phyloP scores from a whole-genome alignment of 2,797 vertebrate genomes.

The Apogon talboti region DNA sequence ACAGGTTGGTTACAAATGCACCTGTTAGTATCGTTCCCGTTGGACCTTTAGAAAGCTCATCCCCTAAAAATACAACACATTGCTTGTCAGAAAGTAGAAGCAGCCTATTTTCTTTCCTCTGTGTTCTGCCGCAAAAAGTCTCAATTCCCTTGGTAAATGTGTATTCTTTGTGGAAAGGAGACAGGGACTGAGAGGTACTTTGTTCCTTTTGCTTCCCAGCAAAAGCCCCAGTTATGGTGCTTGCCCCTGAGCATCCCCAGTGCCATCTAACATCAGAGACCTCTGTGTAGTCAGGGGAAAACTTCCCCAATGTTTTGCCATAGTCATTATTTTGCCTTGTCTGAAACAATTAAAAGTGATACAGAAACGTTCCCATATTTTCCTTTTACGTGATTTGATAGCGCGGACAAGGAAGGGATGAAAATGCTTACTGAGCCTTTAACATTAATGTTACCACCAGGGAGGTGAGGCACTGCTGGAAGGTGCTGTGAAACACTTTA shows the following conservation, averaged over 20 bases:
- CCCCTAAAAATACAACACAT: slow-evolving; percentile 49
- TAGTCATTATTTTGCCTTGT: slow-evolving; percentile 18
- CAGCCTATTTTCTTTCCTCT: slow-evolving; percentile 41
- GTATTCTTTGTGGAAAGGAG: slow-evolving; percentile 28
- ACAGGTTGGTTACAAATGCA: slow-evolving; percentile 49
- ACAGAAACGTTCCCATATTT: slow-evolving; percentile 18
- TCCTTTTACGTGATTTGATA: slow-evolving; percentile 20
- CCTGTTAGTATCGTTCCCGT: slow-evolving; percentile 48
- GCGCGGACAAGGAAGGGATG: slow-evolving; percentile 21
- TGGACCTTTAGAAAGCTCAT: slow-evolving; percentile 31
- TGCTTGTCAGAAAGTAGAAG: slow-evolving; percentile 44
- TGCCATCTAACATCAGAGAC: slow-evolving; percentile 11
- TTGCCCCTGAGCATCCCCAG: slow-evolving; percentile 19
- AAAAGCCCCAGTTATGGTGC: slow-evolving; percentile 12
- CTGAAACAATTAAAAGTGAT: slow-evolving; percentile 27
- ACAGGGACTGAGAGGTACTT: slow-evolving; percentile 31
- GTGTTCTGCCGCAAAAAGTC: slow-evolving; percentile 37
- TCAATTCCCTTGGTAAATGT: slow-evolving; percentile 39
- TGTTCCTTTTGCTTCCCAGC: slow-evolving; percentile 33
- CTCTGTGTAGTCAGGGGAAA: slow-evolving; percentile 6
- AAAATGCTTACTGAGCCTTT: slow-evolving; percentile 70
- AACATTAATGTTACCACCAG: slow-evolving; percentile 50
- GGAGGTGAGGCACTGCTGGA: slow-evolving; percentile 50
- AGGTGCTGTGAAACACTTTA: slow-evolving; percentile 62
- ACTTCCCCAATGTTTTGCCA: slow-evolving; percentile 17